Base-by-base conservation (phyloP, 2,888 invertebrate species). In the Andrena praecox region DNA sequence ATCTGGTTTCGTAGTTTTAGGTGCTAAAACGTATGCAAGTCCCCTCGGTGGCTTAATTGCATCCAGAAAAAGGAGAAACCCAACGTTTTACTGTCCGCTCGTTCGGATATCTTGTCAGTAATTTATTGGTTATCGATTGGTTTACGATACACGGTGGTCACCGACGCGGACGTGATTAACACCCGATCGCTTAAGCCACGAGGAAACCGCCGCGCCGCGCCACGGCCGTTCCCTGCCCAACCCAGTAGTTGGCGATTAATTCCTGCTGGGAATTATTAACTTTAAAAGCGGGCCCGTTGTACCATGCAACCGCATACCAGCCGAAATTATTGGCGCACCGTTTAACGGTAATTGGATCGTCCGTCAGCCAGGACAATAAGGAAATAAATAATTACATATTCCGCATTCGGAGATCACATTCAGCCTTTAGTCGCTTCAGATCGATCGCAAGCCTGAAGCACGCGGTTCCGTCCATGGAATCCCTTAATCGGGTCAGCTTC, bases 131-230 rank as follows among this genome's bases (percentile, higher is more conserved):
- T 82, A 84, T 80, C 66, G 85, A 77, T 73, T 82, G 85, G 71
- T 85, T 84, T 78, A 83, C 82, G 86, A 86, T 88, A 88, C 68
- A 69, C 56, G 77, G 85, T 80, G 84, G 84, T 87, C 85, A 77
- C 76, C 71, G 76, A 64, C 74, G 85, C 86, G 90, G 76, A 67
- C 74, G 84, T 87, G 90, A 90, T 90, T 90, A 90, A 90, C 90
- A 88, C 88, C 84, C 86, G 82, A 89, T 85, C 79, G 85, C 20
- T 74, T 82, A 66, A 82, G 78, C 85, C 67, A 77, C 78, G 83
- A 80, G 78, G 82, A 79, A 81, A 82, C 66, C 84, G 72, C 33
- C 75, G 72, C 67, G 71, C 5, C 29, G 29, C 42, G 42, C 42
- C 42, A 42, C 12, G 42, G 42, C 42, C 42, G 42, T 42, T 42